Conservation (phyloP, 1,140 invertebrate genomes). For the Copidosoma floridanum region DNA sequence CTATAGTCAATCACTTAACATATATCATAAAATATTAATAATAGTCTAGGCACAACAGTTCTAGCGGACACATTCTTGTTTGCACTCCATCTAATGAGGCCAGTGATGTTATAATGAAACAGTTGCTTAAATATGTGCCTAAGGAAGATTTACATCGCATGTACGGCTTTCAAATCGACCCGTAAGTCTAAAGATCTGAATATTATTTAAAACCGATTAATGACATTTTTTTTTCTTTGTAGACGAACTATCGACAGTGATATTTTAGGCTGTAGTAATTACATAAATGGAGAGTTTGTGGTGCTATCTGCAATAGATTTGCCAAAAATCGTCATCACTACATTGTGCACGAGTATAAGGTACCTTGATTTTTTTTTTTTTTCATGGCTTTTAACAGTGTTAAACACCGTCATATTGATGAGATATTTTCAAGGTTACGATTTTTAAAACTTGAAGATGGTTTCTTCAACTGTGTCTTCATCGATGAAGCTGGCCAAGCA, state of each 20-base stretch:
- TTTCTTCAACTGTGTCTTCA: constrained; percentile 69
- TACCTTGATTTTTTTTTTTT: no score
- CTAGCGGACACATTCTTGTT: constrained; percentile 62
- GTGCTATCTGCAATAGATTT: constrained; percentile 38
- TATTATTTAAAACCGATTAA: no score
- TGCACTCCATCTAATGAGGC: constrained; percentile 76
- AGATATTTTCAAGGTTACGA: no score
- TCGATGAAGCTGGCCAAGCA: constrained; percentile 85
- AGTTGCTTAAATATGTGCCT: constrained; percentile 54
- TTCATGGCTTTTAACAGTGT: no score
- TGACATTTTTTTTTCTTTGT: constrained; percentile 35
- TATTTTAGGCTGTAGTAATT: constrained; percentile 44
- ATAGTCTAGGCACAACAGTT: constrained; percentile 46
- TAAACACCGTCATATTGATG: no score
- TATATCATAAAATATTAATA: no score
- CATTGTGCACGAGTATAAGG: no score
- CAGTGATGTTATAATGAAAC: constrained; percentile 68
- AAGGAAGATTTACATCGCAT: constrained; percentile 50
- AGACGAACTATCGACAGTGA: constrained; percentile 35
- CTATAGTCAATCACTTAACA: background rate
- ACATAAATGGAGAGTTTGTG: constrained; percentile 31
- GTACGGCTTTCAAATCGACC: no score
- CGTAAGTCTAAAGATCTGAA: no score
- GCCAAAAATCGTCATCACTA: no score
- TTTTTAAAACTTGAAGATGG: no score